These are phyloP conservation scores for Anthonomus grandis DNA, from an alignment of 1,140 invertebrate genomes.

Conservation along the genomic window DNA sequence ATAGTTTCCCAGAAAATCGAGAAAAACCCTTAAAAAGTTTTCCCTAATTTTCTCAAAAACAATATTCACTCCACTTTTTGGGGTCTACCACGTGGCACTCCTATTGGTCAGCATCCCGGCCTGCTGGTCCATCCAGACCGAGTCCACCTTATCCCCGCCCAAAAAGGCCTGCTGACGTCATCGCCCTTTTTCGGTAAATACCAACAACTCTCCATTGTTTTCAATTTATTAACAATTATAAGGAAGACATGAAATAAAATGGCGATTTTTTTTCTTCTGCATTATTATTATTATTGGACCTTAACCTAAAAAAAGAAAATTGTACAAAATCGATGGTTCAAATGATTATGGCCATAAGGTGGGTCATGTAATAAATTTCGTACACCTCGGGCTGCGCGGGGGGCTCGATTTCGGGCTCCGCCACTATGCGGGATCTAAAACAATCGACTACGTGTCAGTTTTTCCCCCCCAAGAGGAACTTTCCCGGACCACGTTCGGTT, in stretches of 20 bases:
- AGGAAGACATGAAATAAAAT: not conserved
- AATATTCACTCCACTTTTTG: no score
- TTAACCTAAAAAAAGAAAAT: constrained; percentile 67
- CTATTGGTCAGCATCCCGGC: constrained; percentile 60
- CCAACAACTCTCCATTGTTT: not conserved
- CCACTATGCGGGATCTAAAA: no score
- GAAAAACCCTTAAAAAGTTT: no score
- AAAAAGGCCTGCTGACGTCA: constrained; percentile 68
- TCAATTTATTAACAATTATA: not conserved
- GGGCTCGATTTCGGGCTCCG: no score
- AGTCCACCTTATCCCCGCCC: constrained; percentile 59
- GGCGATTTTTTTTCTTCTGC: not conserved
- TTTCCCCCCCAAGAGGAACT: no score
- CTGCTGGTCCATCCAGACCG: constrained; percentile 61
- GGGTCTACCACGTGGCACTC: constrained; percentile 64
- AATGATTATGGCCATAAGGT: constrained; percentile 63
- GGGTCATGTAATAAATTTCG: no score
- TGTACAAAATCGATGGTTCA: no score
- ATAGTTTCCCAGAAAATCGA: no score
- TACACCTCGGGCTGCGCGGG: no score
- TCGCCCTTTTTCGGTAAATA: constrained; percentile 61
- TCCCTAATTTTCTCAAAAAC: no score
- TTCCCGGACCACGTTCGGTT: no score
- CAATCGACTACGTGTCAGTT: no score
- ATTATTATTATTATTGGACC: constrained; percentile 64